Evolutionary conservation across 2,113 vertebrate species (phyloP).

Genomic region (Lutjanus erythropterus): DNA sequence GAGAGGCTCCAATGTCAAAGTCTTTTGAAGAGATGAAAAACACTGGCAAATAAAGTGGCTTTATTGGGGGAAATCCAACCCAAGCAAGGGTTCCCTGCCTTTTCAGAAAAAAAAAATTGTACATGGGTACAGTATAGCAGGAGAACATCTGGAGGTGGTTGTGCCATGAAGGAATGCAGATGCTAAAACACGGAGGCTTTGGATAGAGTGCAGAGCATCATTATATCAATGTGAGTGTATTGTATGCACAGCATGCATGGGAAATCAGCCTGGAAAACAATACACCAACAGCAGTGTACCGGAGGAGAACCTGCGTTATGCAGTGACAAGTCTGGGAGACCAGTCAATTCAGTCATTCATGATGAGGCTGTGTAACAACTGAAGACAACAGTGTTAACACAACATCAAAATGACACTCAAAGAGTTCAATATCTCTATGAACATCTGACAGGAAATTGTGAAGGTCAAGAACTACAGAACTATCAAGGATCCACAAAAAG

Average conservation of each 20-base stretch:
- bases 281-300: neutral
- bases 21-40: constrained; percentile 64
- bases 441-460: neutral
- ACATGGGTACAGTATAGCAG: constrained; percentile 51
- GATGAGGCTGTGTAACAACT: neutral
- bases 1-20: constrained; percentile 45
- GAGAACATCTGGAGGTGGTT: constrained; percentile 72
- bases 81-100: constrained; percentile 34
- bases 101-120: constrained; percentile 26
- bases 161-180: constrained; percentile 65
- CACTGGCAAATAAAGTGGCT: constrained; percentile 54
- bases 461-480: neutral
- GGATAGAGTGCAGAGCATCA: constrained; percentile 40
- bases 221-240: constrained; percentile 13
- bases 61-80: constrained; percentile 61
- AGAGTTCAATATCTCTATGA: neutral
- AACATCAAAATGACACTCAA: neutral
- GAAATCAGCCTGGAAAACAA: constrained; percentile 11
- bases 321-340: neutral
- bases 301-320: neutral
- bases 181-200: constrained; percentile 40
- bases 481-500: neutral
- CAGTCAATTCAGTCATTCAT: neutral
- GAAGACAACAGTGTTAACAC: neutral
- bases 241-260: neutral